Percentiles rank a stretch among this genome's conserved stretches.
Conservation (phyloP, 2,888 invertebrate species). For the Chelonus formosanus region DNA sequence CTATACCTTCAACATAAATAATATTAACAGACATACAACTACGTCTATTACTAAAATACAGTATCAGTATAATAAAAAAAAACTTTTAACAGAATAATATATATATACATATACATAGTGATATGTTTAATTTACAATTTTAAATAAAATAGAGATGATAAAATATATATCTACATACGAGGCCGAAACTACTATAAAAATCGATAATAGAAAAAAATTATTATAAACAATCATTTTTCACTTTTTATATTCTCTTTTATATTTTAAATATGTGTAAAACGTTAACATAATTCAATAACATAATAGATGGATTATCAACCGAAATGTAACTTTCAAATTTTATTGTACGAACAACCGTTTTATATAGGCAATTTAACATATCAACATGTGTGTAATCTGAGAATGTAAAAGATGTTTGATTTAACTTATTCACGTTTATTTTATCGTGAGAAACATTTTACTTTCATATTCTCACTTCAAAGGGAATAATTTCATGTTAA, state of each 20-base stretch:
- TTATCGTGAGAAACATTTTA: too few species aligned
- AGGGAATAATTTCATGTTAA: too few species aligned
- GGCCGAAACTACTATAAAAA: not conserved
- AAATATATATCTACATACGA: conserved; percentile 6
- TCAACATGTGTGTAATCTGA: not conserved
- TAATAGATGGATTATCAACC: too few species aligned
- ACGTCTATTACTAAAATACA: too few species aligned
- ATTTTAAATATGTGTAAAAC: not conserved
- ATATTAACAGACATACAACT: not conserved
- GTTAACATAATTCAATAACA: too few species aligned
- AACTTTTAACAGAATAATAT: not conserved
- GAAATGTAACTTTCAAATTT: too few species aligned
- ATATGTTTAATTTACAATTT: not conserved
- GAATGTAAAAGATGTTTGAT: not conserved
- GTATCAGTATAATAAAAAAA: not conserved
- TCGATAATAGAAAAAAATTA: not conserved
- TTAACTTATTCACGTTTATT: too few species aligned
- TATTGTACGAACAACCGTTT: conserved; percentile 50
- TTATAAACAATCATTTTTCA: conserved; percentile 2
- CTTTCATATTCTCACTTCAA: not conserved
- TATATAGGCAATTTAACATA: conserved; percentile 13
- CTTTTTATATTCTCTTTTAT: not conserved
- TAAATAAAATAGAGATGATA: conserved; percentile 1
- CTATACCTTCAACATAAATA: not conserved
- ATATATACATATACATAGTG: not conserved